Percentiles rank a stretch among this genome's conserved stretches.
These are phyloP conservation scores for Neoarius graeffei DNA, from an alignment of 2,113 vertebrate species.

Conservation along the genomic window DNA sequence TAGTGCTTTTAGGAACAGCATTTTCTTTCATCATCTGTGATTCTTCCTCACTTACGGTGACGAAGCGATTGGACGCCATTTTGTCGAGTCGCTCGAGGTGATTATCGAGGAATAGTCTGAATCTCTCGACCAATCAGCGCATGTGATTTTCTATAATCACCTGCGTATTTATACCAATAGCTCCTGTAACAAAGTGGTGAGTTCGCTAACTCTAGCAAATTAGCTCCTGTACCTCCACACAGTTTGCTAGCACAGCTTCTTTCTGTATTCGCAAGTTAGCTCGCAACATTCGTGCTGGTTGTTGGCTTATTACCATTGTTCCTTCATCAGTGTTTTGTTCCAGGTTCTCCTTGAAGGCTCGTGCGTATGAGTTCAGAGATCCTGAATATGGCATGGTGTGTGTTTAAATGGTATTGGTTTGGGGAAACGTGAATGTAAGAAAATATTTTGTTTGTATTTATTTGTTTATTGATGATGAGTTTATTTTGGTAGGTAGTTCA, in stretches of 20 bases:
- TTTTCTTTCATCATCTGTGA: too few relatives aligned
- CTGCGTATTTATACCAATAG: too few relatives aligned
- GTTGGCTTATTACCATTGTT: background rate
- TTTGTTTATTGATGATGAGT: background rate
- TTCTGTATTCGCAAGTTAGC: background rate
- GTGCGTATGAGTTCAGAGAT: background rate
- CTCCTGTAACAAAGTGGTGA: background rate
- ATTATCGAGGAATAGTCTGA: too few relatives aligned
- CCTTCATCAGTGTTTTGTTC: background rate
- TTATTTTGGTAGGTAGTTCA: background rate
- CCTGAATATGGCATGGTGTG: background rate
- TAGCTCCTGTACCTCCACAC: background rate
- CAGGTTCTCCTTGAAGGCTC: background rate
- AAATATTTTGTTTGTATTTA: background rate
- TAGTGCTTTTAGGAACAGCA: too few relatives aligned
- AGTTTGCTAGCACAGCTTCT: background rate
- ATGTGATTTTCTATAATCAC: too few relatives aligned
- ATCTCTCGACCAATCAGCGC: too few relatives aligned
- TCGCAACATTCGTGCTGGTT: background rate
- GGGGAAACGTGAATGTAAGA: background rate
- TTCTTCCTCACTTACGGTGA: background rate
- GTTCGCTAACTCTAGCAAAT: background rate
- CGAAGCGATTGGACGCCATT: too few relatives aligned
- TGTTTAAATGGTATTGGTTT: background rate
- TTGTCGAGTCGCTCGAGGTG: too few relatives aligned